These are phyloP conservation scores for Rafetus swinhoei DNA, from an alignment of 2,113 vertebrate genomes.

Conservation along the genomic window DNA sequence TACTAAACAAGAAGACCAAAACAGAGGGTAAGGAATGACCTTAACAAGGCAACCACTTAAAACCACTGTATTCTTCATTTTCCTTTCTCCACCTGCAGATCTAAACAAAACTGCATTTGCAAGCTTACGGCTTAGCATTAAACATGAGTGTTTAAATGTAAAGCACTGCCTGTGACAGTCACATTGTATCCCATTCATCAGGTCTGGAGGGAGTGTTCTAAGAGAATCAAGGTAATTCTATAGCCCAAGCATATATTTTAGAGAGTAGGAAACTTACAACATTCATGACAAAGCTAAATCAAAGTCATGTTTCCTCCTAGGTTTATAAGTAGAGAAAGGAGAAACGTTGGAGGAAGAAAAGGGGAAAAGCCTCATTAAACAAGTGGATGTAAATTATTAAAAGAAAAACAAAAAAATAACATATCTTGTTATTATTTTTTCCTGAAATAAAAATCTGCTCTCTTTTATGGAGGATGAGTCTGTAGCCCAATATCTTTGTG, in stretches of 20 bases:
- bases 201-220: not conserved
- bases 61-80: not conserved
- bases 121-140: not conserved
- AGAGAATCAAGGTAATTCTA: not conserved
- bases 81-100: conserved; percentile 15
- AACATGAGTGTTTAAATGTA: not conserved
- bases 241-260: conserved; percentile 7
- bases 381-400: conserved; percentile 14
- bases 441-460: conserved; percentile 30
- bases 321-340: not conserved
- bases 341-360: conserved; percentile 4
- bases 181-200: not conserved
- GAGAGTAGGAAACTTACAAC: not conserved
- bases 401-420: conserved; percentile 37
- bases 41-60: conserved; percentile 17
- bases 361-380: conserved; percentile 37
- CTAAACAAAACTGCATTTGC: not conserved
- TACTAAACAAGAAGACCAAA: not conserved
- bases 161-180: not conserved
- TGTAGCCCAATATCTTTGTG: not conserved
- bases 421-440: conserved; percentile 50
- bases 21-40: not conserved
- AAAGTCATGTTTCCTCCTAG: not conserved
- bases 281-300: conserved; percentile 24
- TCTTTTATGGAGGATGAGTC: conserved; percentile 17